Percentiles rank a stretch among this genome's conserved stretches.
Conservation (phyloP, 1,140 invertebrate genomes). For the Trinorchestia longiramus region DNA sequence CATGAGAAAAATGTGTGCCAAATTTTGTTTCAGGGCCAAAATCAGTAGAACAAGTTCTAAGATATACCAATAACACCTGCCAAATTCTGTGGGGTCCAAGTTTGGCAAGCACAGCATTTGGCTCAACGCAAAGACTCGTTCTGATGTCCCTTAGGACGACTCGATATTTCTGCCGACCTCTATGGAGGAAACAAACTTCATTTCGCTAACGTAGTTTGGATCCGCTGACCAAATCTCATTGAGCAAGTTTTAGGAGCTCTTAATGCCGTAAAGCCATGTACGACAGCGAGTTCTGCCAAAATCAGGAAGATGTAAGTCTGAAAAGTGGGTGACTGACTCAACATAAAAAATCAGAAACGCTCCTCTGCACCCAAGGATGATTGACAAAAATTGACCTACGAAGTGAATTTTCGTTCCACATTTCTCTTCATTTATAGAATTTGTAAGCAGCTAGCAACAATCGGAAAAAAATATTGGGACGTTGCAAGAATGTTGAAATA, state of each 20-base stretch:
- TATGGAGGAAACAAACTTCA: constrained; percentile 1
- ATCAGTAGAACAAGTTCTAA: too few relatives aligned
- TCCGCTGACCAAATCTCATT: constrained; percentile 45
- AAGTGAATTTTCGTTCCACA: not conserved
- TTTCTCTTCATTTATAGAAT: not conserved
- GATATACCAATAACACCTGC: not conserved
- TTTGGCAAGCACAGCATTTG: not conserved
- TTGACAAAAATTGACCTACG: not conserved
- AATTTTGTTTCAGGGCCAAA: too few relatives aligned
- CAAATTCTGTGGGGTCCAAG: not conserved
- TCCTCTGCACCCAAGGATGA: not conserved
- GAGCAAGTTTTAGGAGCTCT: not conserved
- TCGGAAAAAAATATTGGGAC: not conserved
- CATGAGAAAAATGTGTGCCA: too few relatives aligned
- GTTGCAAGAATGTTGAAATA: not conserved
- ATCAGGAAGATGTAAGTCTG: not conserved
- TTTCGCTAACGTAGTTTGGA: not conserved
- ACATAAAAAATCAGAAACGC: not conserved
- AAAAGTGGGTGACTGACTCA: not conserved
- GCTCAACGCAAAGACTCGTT: not conserved
- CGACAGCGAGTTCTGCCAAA: not conserved
- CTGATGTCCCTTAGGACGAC: not conserved
- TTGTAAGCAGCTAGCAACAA: not conserved
- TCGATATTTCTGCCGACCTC: not conserved
- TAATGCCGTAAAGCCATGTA: not conserved